Conservation (phyloP, 1,140 invertebrate genomes). For the Sogatella furcifera region DNA sequence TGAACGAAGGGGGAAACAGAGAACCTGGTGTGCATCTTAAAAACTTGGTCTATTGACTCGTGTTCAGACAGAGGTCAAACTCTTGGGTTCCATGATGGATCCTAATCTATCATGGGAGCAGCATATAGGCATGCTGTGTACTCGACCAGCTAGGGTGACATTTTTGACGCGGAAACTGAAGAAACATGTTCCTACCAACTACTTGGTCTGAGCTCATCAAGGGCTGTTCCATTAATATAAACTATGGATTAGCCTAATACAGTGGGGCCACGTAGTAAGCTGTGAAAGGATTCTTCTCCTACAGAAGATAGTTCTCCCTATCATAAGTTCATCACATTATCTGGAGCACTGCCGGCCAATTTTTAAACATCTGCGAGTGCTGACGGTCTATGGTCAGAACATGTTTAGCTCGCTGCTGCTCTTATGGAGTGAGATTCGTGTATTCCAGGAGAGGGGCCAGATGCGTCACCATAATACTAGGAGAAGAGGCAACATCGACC, state of each 20-base stretch:
- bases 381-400: too few species aligned
- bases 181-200: neutral
- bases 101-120: neutral
- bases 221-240: neutral
- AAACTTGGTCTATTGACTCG: neutral
- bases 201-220: neutral
- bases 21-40: neutral
- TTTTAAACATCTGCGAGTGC: too few species aligned
- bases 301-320: neutral
- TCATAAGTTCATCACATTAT: too few species aligned
- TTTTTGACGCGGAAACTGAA: neutral
- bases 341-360: too few species aligned
- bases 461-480: too few species aligned
- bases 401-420: too few species aligned
- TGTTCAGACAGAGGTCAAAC: neutral
- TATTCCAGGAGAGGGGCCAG: too few species aligned
- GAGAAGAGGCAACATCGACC: too few species aligned
- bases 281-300: neutral
- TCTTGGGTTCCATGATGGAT: neutral
- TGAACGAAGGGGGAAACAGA: too few species aligned
- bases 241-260: too few species aligned
- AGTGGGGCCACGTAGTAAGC: neutral
- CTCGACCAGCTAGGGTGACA: neutral
- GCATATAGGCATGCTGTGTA: neutral
- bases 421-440: too few species aligned